Evolutionary conservation across 23 tunicate genomes (phyloP).

Genomic region (Styela plicata): DNA sequence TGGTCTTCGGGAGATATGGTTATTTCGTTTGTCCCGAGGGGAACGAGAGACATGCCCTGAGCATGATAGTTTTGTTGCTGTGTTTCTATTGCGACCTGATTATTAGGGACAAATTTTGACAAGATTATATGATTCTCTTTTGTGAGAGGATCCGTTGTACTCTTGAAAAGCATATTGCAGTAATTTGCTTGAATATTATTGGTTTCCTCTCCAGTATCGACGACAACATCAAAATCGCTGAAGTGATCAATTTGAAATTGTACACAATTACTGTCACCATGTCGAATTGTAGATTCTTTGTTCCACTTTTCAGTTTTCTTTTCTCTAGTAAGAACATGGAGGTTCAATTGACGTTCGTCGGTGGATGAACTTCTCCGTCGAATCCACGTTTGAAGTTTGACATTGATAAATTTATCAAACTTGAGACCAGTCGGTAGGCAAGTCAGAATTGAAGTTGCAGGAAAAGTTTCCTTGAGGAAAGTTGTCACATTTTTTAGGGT

Average conservation of each 20-base stretch:
- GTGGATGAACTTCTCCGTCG: background rate
- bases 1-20: background rate
- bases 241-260: background rate
- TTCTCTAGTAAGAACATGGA: background rate
- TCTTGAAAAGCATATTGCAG: slow-evolving; percentile 1
- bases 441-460: background rate
- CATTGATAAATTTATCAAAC: background rate
- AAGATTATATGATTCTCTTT: background rate
- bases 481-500: background rate
- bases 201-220: background rate
- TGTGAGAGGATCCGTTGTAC: background rate
- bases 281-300: background rate
- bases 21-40: background rate
- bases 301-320: background rate
- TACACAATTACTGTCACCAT: background rate
- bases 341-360: background rate
- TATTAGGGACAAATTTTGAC: background rate
- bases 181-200: background rate
- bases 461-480: background rate
- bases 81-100: background rate
- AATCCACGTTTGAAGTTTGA: background rate
- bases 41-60: background rate
- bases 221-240: background rate
- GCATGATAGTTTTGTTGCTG: background rate
- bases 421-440: background rate